phyloP scores from a whole-genome alignment of 2,888 invertebrate species.

The Caenorhabditis virilis region DNA sequence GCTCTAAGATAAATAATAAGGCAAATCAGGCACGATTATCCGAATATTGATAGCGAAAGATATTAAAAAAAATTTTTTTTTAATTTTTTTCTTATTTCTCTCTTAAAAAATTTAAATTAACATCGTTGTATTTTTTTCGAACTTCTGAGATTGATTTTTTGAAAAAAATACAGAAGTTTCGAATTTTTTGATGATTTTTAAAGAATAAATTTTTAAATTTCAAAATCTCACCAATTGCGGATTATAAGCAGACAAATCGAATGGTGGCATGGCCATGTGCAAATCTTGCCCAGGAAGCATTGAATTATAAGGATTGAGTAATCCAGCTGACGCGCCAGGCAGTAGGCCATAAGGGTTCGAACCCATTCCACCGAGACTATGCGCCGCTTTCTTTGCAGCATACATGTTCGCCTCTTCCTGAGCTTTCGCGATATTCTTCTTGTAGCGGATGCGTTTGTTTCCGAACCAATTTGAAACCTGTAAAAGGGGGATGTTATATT shows the following conservation, averaged over 20 bases:
- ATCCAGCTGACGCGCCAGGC: slow-evolving; percentile 34
- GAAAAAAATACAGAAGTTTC: not conserved
- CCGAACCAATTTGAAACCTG: slow-evolving; percentile 93
- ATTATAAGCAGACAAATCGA: slow-evolving; percentile 53
- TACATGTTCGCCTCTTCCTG: slow-evolving; percentile 99
- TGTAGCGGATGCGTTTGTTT: slow-evolving; percentile 98
- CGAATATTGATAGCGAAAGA: not conserved
- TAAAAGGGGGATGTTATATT: not conserved
- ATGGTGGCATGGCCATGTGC: slow-evolving; percentile 49
- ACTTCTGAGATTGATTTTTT: not conserved
- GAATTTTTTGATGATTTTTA: too few relatives aligned
- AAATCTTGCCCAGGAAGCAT: slow-evolving; percentile 53
- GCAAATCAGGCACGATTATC: too few relatives aligned
- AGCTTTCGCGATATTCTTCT: slow-evolving; percentile 98
- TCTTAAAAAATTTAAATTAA: not conserved
- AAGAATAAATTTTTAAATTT: not conserved
- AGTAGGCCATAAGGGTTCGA: slow-evolving; percentile 44
- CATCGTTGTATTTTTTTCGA: not conserved
- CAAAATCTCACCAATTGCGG: slow-evolving; percentile 47
- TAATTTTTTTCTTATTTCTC: too few relatives aligned
- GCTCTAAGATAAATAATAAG: too few relatives aligned
- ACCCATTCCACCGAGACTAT: slow-evolving; percentile 53
- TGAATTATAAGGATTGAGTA: slow-evolving; percentile 50
- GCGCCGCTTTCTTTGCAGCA: slow-evolving; percentile 89
- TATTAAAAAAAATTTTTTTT: not conserved